A percentile compares a stretch with the other conserved stretches of the same genome.
Conservation (phyloP, 2,113 vertebrate species). For the Eurystomus gularis region DNA sequence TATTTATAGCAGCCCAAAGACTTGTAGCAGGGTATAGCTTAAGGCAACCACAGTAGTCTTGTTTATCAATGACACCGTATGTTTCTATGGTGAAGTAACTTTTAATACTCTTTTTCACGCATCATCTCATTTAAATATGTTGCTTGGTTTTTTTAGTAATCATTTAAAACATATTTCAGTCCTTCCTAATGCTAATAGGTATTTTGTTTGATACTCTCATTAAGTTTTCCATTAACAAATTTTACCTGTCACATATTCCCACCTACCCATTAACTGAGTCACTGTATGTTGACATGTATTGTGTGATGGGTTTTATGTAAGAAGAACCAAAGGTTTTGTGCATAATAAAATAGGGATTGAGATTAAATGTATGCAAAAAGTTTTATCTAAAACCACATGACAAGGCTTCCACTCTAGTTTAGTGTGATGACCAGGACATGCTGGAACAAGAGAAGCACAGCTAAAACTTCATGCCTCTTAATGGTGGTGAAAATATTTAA, state of each 20-base stretch:
- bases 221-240: slow-evolving; percentile 58
- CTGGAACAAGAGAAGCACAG: background rate
- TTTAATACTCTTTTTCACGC: slow-evolving; percentile 41
- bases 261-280: slow-evolving; percentile 66
- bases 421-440: background rate
- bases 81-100: slow-evolving; percentile 63
- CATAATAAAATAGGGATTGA: background rate
- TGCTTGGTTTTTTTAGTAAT: slow-evolving; percentile 25
- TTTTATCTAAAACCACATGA: background rate
- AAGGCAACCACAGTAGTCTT: slow-evolving; percentile 49
- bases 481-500: background rate
- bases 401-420: background rate
- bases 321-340: slow-evolving; percentile 20
- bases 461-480: background rate
- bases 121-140: slow-evolving; percentile 39
- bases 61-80: slow-evolving; percentile 30
- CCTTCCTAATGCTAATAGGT: slow-evolving; percentile 41
- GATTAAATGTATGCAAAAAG: background rate
- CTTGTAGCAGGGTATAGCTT: slow-evolving; percentile 50
- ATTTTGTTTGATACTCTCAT: slow-evolving; percentile 58
- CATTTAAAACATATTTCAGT: slow-evolving; percentile 39
- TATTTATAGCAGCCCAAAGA: slow-evolving; percentile 54
- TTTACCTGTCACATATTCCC: slow-evolving; percentile 54
- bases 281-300: slow-evolving; percentile 38
- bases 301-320: slow-evolving; percentile 53